Conservation (phyloP, 2,888 invertebrate species). For the Agrochola lychnidis region DNA sequence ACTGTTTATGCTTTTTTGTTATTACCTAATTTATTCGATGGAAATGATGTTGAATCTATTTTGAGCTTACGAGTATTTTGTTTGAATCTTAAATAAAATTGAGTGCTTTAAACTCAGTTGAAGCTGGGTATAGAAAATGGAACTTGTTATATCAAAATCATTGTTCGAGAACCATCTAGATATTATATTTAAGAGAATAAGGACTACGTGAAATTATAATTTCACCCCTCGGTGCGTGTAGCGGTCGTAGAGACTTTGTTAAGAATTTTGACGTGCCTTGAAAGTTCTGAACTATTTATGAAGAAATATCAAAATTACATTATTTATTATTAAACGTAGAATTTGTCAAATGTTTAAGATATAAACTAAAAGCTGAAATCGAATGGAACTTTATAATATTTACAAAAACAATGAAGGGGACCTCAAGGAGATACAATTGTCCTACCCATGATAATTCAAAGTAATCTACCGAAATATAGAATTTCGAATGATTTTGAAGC, state of each 20-base stretch:
- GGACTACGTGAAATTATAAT: conserved; percentile 31
- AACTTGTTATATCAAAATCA: conserved; percentile 7
- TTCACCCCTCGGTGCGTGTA: conserved; percentile 30
- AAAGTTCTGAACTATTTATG: conserved; percentile 44
- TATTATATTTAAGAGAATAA: conserved; percentile 27
- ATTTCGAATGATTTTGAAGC: conserved; percentile 3
- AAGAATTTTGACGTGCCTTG: conserved; percentile 64
- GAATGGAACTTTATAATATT: conserved; percentile 9
- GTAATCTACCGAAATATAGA: conserved; percentile 1
- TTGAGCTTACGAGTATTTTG: background rate
- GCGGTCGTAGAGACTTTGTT: conserved; percentile 23
- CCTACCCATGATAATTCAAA: background rate
- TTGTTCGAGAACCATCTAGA: conserved; percentile 1
- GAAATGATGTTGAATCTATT: background rate
- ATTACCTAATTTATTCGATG: conserved; percentile 2
- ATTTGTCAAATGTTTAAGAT: conserved; percentile 20
- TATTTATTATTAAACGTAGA: conserved; percentile 21
- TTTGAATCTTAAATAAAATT: conserved; percentile 22
- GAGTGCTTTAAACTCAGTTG: conserved; percentile 7
- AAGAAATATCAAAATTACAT: conserved; percentile 35
- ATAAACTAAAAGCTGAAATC: conserved; percentile 1
- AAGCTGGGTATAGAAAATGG: background rate
- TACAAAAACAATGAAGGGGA: conserved; percentile 1
- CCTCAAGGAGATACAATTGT: conserved; percentile 5
- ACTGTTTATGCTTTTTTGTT: background rate